These are phyloP conservation scores for Plusia festucae DNA, from an alignment of 2,888 invertebrate genomes.

Conservation along the genomic window DNA sequence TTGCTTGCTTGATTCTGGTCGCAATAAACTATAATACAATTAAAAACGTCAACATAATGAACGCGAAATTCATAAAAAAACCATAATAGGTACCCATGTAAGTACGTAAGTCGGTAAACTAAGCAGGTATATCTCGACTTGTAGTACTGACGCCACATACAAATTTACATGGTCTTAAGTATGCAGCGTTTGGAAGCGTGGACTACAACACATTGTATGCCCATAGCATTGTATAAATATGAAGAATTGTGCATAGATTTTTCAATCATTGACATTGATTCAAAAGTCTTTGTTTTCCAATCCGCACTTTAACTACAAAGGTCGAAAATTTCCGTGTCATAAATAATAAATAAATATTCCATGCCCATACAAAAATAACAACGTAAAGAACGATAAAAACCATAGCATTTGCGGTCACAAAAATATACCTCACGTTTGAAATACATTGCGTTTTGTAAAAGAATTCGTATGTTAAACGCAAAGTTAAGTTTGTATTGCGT, in stretches of 20 bases:
- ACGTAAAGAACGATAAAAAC: slow-evolving; percentile 16
- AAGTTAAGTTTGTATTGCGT: slow-evolving; percentile 55
- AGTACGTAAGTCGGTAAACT: slow-evolving; percentile 40
- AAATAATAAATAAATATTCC: slow-evolving; percentile 23
- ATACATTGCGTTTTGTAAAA: slow-evolving; percentile 33
- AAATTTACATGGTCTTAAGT: slow-evolving; percentile 55
- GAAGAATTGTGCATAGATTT: background rate
- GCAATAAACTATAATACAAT: too few species aligned
- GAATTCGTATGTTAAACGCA: slow-evolving; percentile 39
- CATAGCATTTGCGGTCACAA: slow-evolving; percentile 22
- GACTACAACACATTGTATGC: slow-evolving; percentile 6
- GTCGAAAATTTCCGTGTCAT: background rate
- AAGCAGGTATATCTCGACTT: slow-evolving; percentile 29
- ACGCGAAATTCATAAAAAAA: slow-evolving; percentile 34
- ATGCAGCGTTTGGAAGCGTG: slow-evolving; percentile 31
- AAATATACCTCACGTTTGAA: slow-evolving; percentile 16
- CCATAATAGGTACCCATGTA: slow-evolving; percentile 27
- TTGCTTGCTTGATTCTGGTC: too few species aligned
- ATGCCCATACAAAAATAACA: slow-evolving; percentile 19
- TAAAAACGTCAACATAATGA: too few species aligned
- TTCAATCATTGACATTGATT: background rate
- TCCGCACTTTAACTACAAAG: background rate
- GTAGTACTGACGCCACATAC: slow-evolving; percentile 29
- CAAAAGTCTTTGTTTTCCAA: background rate
- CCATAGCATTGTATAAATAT: background rate